Evolutionary conservation across 2,797 vertebrate genomes (phyloP).

Genomic region (Novumbra hubbsi): DNA sequence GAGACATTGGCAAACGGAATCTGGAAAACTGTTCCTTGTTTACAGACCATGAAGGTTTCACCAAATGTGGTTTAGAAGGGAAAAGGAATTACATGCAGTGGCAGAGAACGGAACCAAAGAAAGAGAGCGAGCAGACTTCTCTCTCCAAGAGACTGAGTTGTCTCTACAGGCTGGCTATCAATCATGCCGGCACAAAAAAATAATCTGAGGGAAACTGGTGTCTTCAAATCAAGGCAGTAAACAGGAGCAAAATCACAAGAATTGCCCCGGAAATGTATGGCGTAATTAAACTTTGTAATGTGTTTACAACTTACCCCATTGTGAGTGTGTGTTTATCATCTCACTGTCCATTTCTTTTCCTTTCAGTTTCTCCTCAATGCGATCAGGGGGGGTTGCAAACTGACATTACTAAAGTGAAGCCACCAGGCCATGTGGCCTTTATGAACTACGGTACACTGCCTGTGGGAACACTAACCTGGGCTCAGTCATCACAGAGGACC

Average conservation of each 20-base stretch:
- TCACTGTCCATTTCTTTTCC: slow-evolving; percentile 15
- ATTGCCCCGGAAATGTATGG: slow-evolving; percentile 50
- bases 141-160: not conserved
- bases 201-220: slow-evolving; percentile 51
- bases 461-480: slow-evolving; percentile 2
- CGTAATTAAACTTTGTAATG: slow-evolving; percentile 73
- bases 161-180: slow-evolving; percentile 1
- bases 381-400: slow-evolving; percentile 2
- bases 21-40: not conserved
- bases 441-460: not conserved
- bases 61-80: not conserved
- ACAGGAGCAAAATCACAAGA: slow-evolving; percentile 51
- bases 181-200: slow-evolving; percentile 47
- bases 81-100: not conserved
- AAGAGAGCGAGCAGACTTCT: slow-evolving; percentile 46
- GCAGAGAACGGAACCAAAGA: too few relatives aligned
- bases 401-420: slow-evolving; percentile 11
- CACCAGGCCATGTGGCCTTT: not conserved
- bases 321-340: slow-evolving; percentile 23
- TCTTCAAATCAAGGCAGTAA: slow-evolving; percentile 46
- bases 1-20: not conserved
- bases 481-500: not conserved
- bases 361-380: not conserved
- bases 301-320: slow-evolving; percentile 69
- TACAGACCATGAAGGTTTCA: not conserved